These are phyloP conservation scores for Carcharodon carcharias DNA, from an alignment of 2,797 vertebrate species.

Conservation along the genomic window DNA sequence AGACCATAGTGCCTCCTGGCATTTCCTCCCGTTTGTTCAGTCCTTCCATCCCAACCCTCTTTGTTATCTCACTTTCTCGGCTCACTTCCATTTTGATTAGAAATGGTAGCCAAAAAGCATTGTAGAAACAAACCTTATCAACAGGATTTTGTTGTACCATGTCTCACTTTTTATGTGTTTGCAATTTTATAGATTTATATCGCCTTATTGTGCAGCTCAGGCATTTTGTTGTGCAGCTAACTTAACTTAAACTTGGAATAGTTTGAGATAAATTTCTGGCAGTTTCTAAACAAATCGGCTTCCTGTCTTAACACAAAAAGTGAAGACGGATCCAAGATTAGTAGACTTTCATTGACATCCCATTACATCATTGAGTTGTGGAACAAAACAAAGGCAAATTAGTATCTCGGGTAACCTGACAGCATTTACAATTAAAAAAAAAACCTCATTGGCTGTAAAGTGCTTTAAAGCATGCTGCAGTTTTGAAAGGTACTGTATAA, in stretches of 20 bases:
- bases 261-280: background rate
- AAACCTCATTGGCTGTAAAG: background rate
- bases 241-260: background rate
- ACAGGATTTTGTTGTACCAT: background rate
- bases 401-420: background rate
- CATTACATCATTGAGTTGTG: background rate
- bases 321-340: background rate
- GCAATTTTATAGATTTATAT: background rate
- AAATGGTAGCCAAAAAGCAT: background rate
- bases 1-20: background rate
- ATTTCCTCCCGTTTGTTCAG: background rate
- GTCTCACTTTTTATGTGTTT: background rate
- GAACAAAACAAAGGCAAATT: background rate
- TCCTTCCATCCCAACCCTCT: too few species aligned
- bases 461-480: background rate
- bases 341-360: background rate
- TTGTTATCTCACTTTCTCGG: background rate
- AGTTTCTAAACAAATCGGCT: background rate
- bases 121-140: background rate
- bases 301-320: background rate
- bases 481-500: background rate
- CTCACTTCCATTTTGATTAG: background rate
- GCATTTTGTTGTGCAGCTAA: background rate
- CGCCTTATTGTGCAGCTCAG: background rate
- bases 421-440: background rate